Evolutionary conservation across 2,888 invertebrate genomes (phyloP), one percentile per base, ranked within the genome.

Genomic region (Microdon myrmicae): DNA sequence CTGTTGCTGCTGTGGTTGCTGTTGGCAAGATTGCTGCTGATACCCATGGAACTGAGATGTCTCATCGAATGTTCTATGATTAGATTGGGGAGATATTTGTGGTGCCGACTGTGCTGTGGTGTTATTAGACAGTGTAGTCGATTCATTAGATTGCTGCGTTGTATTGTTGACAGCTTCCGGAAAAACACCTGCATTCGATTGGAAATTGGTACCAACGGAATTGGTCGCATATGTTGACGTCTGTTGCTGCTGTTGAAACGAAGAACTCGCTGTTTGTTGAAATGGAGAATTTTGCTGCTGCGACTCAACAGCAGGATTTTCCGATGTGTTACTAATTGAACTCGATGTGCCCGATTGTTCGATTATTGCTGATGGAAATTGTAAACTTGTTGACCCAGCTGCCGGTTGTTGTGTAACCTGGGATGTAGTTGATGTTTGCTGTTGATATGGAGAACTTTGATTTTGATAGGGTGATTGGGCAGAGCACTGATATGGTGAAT

Each of bases 221-320:
- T 71, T 49, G 13, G 67, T 66, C 5, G 64, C 56, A 23, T 68
- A 67, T 1, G 71, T 73, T 10, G 71, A 69, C 9, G 68, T 61
- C 32, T 68, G 61, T 5, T 69, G 74, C 10, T 75, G 75, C 14
- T 74, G 74, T 60, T 77, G 78, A 69, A 82, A 84, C 31, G 82
- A 82, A 26, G 80, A 79, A 41, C 73, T 70, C 68, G 75, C 83
- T 66, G 81, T 84, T 72, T 79, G 79, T 53, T 79, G 77, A 53
- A 81, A 79, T 17, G 82, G 82, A 45, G 77, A 81, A 56, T 79
- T 75, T 34, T 81, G 77, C 37, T 81, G 82, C 12, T 81, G 75
- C 4, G 74, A 72, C 1, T 78, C 78, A 32, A 76, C 12, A 5
- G 75, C 72, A 2, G 76, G 73, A n/a, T n/a, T n/a, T n/a, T n/a